Percentiles rank a stretch among this genome's conserved stretches.
Evolutionary conservation across 2,113 vertebrate genomes (phyloP).

Genomic region (Phalacrocorax pelagicus): DNA sequence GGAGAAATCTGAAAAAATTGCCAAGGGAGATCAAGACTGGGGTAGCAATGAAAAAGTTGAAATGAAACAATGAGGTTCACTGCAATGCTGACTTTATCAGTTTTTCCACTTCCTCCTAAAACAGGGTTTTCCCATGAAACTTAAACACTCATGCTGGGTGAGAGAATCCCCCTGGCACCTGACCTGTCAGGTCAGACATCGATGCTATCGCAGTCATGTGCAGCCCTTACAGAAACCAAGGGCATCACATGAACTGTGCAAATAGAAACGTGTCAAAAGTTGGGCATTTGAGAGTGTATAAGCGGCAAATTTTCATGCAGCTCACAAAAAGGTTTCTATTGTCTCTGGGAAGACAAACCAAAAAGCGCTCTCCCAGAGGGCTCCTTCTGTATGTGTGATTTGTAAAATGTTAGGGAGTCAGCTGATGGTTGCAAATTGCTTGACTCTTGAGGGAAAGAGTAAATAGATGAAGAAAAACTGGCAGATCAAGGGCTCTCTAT

Average conservation of each 20-base stretch:
- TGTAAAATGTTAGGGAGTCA: background rate
- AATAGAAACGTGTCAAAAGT: background rate
- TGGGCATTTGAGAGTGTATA: background rate
- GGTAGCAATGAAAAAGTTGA: background rate
- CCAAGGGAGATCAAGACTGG: background rate
- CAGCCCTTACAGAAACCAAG: background rate
- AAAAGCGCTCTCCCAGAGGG: background rate
- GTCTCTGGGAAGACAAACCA: background rate
- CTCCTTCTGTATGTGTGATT: background rate
- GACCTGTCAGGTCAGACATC: background rate
- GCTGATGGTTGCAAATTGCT: background rate
- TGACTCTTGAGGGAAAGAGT: background rate
- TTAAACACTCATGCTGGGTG: accelerated
- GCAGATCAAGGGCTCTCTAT: background rate
- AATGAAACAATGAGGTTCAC: background rate
- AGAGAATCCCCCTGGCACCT: background rate
- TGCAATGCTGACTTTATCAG: background rate
- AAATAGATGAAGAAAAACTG: background rate
- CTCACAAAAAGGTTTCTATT: background rate
- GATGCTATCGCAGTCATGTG: background rate
- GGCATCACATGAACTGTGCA: background rate
- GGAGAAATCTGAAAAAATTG: background rate
- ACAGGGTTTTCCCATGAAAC: background rate
- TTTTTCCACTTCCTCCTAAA: background rate
- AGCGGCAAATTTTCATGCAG: background rate